These are phyloP conservation scores for Clistopyga incitator DNA, from an alignment of 2,888 invertebrate genomes.

Conservation along the genomic window DNA sequence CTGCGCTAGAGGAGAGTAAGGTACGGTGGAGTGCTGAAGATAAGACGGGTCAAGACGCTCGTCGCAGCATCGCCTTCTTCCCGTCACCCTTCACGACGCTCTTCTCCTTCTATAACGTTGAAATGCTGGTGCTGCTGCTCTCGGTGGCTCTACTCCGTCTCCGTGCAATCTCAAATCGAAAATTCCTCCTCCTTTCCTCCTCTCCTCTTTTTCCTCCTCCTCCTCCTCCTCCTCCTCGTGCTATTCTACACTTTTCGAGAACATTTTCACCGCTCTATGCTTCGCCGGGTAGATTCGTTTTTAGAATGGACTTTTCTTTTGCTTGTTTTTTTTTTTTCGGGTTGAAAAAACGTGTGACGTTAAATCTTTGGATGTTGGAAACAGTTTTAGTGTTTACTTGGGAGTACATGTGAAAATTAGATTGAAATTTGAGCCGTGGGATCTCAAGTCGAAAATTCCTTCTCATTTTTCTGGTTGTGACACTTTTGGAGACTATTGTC, in stretches of 20 bases:
- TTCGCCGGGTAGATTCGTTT: too few relatives aligned
- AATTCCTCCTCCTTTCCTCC: not conserved
- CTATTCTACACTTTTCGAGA: constrained; percentile 13
- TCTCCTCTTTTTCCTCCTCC: too few relatives aligned
- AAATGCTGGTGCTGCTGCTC: constrained; percentile 1
- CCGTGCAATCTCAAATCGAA: constrained; percentile 26
- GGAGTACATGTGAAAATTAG: too few relatives aligned
- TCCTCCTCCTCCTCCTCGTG: not conserved
- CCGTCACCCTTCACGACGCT: constrained; percentile 10
- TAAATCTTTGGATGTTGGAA: too few relatives aligned
- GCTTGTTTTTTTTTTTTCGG: too few relatives aligned
- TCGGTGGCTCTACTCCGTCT: not conserved
- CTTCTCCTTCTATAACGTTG: constrained; percentile 39
- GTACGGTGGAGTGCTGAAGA: constrained; percentile 73
- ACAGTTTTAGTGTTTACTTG: too few relatives aligned
- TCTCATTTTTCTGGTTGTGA: too few relatives aligned
- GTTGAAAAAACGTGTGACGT: too few relatives aligned
- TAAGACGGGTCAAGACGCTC: constrained; percentile 79
- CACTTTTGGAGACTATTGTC: too few relatives aligned
- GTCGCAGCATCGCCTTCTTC: constrained; percentile 75
- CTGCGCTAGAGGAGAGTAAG: constrained; percentile 73
- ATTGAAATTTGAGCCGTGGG: too few relatives aligned
- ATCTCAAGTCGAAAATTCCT: too few relatives aligned
- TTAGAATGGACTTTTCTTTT: too few relatives aligned
- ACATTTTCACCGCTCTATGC: constrained; percentile 8